phyloP scores from a whole-genome alignment of 2,888 invertebrate genomes.

The Metellina segmentata region DNA sequence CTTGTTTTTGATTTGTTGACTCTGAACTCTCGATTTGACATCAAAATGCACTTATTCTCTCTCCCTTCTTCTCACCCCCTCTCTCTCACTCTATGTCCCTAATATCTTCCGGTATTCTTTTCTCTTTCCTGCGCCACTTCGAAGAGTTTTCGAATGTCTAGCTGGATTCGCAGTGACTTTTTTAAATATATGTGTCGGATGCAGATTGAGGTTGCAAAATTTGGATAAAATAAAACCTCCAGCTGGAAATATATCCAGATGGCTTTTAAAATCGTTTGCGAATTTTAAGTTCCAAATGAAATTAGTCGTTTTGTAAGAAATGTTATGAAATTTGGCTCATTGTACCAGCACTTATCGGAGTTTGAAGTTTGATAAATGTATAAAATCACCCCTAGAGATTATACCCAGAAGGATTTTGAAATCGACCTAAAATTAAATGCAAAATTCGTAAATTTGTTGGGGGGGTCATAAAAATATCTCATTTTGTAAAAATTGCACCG shows the following conservation, averaged over 20 bases:
- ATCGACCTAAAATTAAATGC: too few relatives aligned
- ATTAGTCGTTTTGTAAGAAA: too few relatives aligned
- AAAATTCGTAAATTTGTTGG: too few relatives aligned
- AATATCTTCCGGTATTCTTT: constrained; percentile 14
- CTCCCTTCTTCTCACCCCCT: background rate
- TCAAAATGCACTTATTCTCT: constrained; percentile 1
- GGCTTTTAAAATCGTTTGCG: too few relatives aligned
- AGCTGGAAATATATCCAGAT: background rate
- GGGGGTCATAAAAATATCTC: too few relatives aligned
- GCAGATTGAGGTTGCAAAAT: background rate
- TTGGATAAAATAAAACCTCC: background rate
- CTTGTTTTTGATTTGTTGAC: constrained; percentile 30
- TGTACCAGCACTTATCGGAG: too few relatives aligned
- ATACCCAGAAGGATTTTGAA: too few relatives aligned
- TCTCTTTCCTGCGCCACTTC: background rate
- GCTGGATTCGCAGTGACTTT: background rate
- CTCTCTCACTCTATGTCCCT: background rate
- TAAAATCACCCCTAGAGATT: too few relatives aligned
- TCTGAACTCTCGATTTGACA: constrained; percentile 15
- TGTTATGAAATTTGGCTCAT: too few relatives aligned
- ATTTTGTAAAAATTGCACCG: too few relatives aligned
- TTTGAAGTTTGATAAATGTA: too few relatives aligned
- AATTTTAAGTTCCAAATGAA: too few relatives aligned
- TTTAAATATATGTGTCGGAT: background rate
- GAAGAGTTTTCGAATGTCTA: background rate